Percentiles rank a stretch among this genome's conserved stretches.
Evolutionary conservation across 2,888 invertebrate genomes (phyloP).

Genomic region (Nomada lathburiana): DNA sequence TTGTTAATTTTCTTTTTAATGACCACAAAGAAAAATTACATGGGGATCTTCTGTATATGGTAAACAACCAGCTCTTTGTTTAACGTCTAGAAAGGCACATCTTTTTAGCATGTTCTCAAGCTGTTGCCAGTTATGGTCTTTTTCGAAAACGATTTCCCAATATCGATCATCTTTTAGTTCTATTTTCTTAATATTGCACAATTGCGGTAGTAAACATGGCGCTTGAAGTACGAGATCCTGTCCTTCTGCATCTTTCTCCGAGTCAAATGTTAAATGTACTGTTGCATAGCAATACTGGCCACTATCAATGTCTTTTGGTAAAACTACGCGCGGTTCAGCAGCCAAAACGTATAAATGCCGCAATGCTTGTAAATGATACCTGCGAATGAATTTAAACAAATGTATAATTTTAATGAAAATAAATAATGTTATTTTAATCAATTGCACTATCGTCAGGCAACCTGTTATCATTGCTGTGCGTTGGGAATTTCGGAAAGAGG

Average conservation of each 20-base stretch:
- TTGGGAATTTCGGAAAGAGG: constrained; percentile 98
- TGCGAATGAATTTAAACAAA: constrained; percentile 78
- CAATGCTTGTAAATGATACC: constrained; percentile 98
- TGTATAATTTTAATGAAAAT: neutral
- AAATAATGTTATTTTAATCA: constrained; percentile 4
- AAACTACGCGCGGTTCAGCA: constrained; percentile 94
- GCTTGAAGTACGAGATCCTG: constrained; percentile 88
- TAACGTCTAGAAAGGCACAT: constrained; percentile 91
- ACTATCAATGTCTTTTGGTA: constrained; percentile 94
- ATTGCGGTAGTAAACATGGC: constrained; percentile 94
- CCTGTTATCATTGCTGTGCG: constrained; percentile 98
- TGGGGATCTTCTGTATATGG: constrained; percentile 94
- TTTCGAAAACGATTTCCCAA: constrained; percentile 94
- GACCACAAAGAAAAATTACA: constrained; percentile 66
- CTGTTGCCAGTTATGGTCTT: constrained; percentile 93
- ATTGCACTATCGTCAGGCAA: constrained; percentile 76
- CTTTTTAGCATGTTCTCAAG: constrained; percentile 89
- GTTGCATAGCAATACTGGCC: constrained; percentile 93
- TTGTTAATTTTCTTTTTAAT: neutral
- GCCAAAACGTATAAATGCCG: constrained; percentile 98
- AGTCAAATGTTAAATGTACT: constrained; percentile 84
- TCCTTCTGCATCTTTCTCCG: constrained; percentile 85
- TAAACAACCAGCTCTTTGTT: constrained; percentile 95
- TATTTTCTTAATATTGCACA: constrained; percentile 90
- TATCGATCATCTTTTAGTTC: constrained; percentile 93